These are phyloP conservation scores for Chloebia gouldiae DNA, from an alignment of 2,113 vertebrate species.

Conservation along the genomic window DNA sequence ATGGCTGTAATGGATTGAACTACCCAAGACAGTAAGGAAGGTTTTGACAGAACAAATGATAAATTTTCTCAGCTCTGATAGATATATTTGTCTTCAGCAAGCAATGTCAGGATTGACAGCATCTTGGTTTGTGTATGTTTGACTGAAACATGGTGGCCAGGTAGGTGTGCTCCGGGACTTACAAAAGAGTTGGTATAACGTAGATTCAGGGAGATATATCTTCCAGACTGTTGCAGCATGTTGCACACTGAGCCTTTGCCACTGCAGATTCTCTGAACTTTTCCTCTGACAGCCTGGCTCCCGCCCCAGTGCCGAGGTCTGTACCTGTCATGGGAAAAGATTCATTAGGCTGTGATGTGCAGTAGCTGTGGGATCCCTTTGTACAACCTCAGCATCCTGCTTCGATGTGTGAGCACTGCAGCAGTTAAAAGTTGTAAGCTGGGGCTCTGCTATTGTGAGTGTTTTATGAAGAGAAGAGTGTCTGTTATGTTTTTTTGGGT, in stretches of 20 bases:
- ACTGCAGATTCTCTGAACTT: neutral
- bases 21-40: neutral
- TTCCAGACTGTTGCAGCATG: neutral
- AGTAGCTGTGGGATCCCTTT: conserved; percentile 21
- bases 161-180: neutral
- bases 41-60: neutral
- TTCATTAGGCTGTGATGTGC: neutral
- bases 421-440: neutral
- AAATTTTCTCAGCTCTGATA: neutral
- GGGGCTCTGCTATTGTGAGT: conserved; percentile 6
- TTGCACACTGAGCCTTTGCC: neutral
- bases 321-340: conserved; percentile 29
- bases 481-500: neutral
- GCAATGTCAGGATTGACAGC: neutral
- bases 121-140: neutral
- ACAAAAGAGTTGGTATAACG: neutral
- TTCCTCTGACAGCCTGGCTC: conserved; percentile 1
- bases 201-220: neutral
- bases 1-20: neutral
- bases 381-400: neutral
- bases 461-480: neutral
- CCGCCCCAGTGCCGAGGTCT: conserved; percentile 11
- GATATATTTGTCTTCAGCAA: neutral
- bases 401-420: neutral
- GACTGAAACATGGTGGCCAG: neutral